Base-by-base conservation (phyloP, 2,888 invertebrate genomes). In the Metallyticus violacea region DNA sequence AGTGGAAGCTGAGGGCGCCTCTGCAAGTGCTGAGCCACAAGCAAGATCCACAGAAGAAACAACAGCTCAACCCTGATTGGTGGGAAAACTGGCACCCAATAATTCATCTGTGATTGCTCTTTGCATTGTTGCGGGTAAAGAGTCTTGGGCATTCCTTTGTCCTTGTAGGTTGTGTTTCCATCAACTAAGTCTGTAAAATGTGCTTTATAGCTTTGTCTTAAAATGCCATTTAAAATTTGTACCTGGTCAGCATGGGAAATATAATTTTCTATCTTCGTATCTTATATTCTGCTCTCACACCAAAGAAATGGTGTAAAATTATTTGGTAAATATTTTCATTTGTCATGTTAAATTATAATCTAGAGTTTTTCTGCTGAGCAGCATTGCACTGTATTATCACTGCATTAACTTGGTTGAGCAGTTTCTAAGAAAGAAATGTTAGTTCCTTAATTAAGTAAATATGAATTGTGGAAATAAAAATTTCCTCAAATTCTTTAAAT, bases 111-210 rank as follows among this genome's bases (percentile, higher is more conserved):
- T 83, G 83, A 83, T 83, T 29, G 77, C 83, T 83, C 77, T 83
- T 29, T 77, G 27, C 25, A 25, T 62, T 28, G 25, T 77, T 7
- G 76, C 29, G n/a, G 27, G 29, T 77, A 77, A 83, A 77, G 83
- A 77, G 77, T 28, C 83, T 77, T 83, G 83, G 83, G 77, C 83
- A 83, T 77, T 83, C 83, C 83, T 77, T 15, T 83, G 83, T 83
- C 83, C 83, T 83, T 77, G 28, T 83, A 83, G 83, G 83, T 83
- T 83, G 83, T 77, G 83, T 83, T 83, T 83, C 77, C 77, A 77
- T 83, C 83, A 83, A 83, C 83, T 83, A 77, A 29, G 76, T 83
- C 83, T 77, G 77, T 83, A 83, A 83, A 25, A 62, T 62, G 40
- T 62, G 40, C 40, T 62, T 62, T 62, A 62, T 62, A 15, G 40